Conservation (phyloP, 2,113 vertebrate genomes). For the Rhagologus leucostigma region DNA sequence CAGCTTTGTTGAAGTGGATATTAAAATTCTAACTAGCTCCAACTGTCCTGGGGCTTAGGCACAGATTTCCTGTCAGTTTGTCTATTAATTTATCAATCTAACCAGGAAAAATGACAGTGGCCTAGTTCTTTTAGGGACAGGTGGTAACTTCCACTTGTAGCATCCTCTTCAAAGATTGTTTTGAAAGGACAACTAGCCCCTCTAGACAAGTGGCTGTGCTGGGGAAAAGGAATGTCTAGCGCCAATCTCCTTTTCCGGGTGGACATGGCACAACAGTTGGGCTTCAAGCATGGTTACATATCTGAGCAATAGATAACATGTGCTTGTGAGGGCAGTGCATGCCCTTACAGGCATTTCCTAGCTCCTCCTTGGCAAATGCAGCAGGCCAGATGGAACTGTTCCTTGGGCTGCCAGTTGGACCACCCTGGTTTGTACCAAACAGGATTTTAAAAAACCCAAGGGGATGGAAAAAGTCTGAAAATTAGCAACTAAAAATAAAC, state of each 20-base stretch:
- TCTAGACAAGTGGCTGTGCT: background rate
- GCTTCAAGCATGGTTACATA: background rate
- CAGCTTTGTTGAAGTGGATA: background rate
- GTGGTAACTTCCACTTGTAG: background rate
- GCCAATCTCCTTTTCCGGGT: background rate
- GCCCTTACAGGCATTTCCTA: constrained; percentile 43
- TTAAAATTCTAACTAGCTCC: background rate
- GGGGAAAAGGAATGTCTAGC: background rate
- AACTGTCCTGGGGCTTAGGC: background rate
- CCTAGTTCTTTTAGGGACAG: background rate
- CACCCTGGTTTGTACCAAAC: constrained; percentile 64
- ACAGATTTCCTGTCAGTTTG: background rate
- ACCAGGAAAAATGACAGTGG: background rate
- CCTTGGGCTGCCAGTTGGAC: constrained; percentile 66
- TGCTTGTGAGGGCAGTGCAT: constrained; percentile 5
- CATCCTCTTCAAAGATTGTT: background rate
- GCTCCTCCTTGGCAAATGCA: constrained; percentile 61
- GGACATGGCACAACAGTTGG: background rate
- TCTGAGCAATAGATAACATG: constrained; percentile 21
- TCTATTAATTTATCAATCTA: background rate
- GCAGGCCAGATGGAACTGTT: constrained; percentile 62
- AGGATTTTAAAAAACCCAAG: constrained; percentile 53
- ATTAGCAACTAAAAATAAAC: constrained; percentile 64
- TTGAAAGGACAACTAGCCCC: background rate
- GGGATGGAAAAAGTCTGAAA: constrained; percentile 57